Base-by-base conservation (phyloP, 2,888 invertebrate genomes). In the Thecophora atra region DNA sequence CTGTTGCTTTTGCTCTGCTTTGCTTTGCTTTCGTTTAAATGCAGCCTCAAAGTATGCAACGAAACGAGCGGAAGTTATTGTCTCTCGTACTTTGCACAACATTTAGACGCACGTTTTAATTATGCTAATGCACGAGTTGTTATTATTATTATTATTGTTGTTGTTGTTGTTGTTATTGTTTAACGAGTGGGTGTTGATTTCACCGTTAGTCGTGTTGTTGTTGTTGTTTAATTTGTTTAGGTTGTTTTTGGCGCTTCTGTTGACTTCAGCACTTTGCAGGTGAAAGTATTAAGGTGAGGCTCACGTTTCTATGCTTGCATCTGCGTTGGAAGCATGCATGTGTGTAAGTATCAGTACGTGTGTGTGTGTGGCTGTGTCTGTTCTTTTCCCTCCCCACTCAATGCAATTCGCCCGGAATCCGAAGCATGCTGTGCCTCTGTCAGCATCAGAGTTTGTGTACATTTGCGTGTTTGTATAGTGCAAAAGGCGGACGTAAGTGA, bases 61-160 rank as follows among this genome's bases (percentile, higher is more conserved):
- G 62, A 62, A 70, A 70, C 52, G 70, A 70, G 30, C 63, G 62
- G 28, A 37, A 63, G 42, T 69, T 69, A 44, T 69, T 58, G 68
- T 69, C 68, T 30, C 52, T 19, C 15, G 51, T n/a, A 19, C 65
- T 60, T 67, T 70, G 73, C 66, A 62, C 70, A n/a, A 70, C 73
- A 52, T 63, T 62, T 44, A 24, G 47, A 68, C 28, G 67, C 74
- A 75, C 72, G 71, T 76, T 77, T 76, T 78, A 78, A 78, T 78
- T 78, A 78, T 75, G 78, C 77, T 78, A 78, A 78, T 78, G 78
- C 37, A 68, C 73, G 73, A 74, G 58, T 6, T n/a, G 15, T 47
- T 56, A 30, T 19, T 56, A 24, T 13, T 44, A 24, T 5, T 21
- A 19, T 24, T 24, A 7, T 24, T 44, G 63, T 21, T 63, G 19